A percentile compares a stretch with the other conserved stretches of the same genome.
phyloP scores from a whole-genome alignment of 2,113 vertebrate species.

The Propithecus coquereli region DNA sequence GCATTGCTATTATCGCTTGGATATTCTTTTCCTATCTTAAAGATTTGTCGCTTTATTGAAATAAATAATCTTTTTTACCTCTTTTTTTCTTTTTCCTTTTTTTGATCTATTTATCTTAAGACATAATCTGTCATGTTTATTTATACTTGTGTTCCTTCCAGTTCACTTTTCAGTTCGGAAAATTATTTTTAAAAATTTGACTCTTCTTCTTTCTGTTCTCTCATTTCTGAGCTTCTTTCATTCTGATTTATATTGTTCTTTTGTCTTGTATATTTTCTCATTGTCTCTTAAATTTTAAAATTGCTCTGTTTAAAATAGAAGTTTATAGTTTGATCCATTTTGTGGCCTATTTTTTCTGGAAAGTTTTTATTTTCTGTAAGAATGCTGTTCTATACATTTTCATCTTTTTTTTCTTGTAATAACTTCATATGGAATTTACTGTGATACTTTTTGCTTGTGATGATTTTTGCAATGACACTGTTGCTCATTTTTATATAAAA shows the following conservation, averaged over 20 bases:
- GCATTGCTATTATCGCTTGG: not conserved
- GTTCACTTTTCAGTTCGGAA: not conserved
- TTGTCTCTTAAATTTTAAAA: not conserved
- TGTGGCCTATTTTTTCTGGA: not conserved
- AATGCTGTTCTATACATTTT: not conserved
- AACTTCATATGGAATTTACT: not conserved
- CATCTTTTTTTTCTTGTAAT: not conserved
- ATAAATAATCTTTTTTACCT: not conserved
- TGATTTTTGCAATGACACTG: not conserved
- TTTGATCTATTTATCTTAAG: not conserved
- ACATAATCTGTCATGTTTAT: not conserved
- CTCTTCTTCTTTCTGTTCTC: not conserved
- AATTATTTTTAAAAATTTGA: not conserved
- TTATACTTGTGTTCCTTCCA: not conserved
- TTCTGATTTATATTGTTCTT: not conserved
- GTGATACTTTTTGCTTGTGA: not conserved
- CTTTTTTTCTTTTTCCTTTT: not conserved
- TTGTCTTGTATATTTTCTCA: not conserved
- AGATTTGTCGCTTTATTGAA: not conserved
- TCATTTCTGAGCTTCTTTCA: not conserved
- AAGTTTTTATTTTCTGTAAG: not conserved
- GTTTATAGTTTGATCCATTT: not conserved
- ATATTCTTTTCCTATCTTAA: not conserved
- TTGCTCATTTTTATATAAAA: not conserved
- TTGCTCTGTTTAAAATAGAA: not conserved